Evolutionary conservation across 2,888 invertebrate genomes (phyloP).

Genomic region (Diogma glabrata): DNA sequence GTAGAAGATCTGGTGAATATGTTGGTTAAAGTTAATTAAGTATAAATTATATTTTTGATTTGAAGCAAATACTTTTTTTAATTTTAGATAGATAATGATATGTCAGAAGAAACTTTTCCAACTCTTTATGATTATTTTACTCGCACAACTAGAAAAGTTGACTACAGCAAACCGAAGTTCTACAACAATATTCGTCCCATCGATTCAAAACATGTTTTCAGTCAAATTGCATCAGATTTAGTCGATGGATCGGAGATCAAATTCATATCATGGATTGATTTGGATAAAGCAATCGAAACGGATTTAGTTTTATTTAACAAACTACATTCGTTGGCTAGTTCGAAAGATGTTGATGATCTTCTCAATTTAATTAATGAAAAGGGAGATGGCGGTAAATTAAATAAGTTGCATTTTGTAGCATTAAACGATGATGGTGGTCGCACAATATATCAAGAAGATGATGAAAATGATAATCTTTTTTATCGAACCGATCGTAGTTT

Average conservation of each 20-base stretch:
- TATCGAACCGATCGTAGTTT: conserved; percentile 8
- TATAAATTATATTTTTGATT: too few relatives aligned
- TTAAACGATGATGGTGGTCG: background rate
- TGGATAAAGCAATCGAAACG: conserved; percentile 32
- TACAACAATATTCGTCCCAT: conserved; percentile 30
- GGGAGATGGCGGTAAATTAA: too few relatives aligned
- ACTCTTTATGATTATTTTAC: background rate
- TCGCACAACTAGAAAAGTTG: background rate
- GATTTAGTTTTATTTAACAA: conserved; percentile 31
- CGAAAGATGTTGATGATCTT: conserved; percentile 2
- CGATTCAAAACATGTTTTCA: conserved; percentile 31
- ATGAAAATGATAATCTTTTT: background rate
- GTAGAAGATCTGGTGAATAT: conserved; percentile 20
- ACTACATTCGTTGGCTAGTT: conserved; percentile 26
- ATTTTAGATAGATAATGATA: background rate
- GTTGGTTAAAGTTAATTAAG: background rate
- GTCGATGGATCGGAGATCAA: conserved; percentile 31
- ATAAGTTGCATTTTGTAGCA: conserved; percentile 5
- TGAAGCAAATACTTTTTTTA: too few relatives aligned
- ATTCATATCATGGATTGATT: conserved; percentile 37
- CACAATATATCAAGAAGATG: too few relatives aligned
- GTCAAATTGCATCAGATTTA: conserved; percentile 30
- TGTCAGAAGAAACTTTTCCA: background rate
- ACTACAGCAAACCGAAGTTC: conserved; percentile 1
- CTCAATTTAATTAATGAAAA: background rate